Conservation (phyloP, 2,888 invertebrate genomes). For the Rhyacophila evoluta region DNA sequence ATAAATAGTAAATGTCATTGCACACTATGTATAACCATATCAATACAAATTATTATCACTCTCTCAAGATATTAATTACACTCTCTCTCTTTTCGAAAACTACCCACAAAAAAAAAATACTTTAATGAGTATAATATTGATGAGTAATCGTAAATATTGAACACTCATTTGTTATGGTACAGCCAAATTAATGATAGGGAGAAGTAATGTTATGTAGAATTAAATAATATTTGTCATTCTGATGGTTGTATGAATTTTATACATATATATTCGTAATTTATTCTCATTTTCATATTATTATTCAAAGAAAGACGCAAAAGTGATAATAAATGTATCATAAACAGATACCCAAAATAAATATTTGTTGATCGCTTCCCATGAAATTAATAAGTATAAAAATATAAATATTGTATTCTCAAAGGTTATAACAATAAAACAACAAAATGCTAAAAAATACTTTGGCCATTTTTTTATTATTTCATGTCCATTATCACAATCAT, state of each 20-base stretch:
- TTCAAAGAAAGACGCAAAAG: constrained; percentile 54
- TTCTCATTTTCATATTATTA: constrained; percentile 46
- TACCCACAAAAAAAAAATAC: neutral
- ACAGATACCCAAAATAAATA: constrained; percentile 45
- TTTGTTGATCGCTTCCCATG: constrained; percentile 47
- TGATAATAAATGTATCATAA: constrained; percentile 54
- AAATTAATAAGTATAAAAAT: constrained; percentile 31
- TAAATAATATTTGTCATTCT: constrained; percentile 13
- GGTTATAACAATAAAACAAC: constrained; percentile 36
- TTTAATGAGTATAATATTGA: too few relatives aligned
- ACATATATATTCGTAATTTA: constrained; percentile 43
- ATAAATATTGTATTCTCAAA: constrained; percentile 39
- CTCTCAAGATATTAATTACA: neutral
- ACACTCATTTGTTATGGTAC: constrained; percentile 1
- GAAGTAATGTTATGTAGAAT: constrained; percentile 11
- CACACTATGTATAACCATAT: neutral
- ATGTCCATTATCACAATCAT: constrained; percentile 43
- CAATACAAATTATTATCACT: neutral
- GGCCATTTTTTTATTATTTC: constrained; percentile 38
- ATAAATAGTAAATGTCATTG: constrained; percentile 7
- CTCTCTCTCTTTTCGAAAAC: neutral
- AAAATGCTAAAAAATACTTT: constrained; percentile 40
- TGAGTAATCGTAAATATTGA: neutral
- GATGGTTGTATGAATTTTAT: constrained; percentile 49
- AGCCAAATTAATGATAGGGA: constrained; percentile 41